Evolutionary conservation across 2,113 vertebrate species (phyloP).

Genomic region (Silurus asotus): DNA sequence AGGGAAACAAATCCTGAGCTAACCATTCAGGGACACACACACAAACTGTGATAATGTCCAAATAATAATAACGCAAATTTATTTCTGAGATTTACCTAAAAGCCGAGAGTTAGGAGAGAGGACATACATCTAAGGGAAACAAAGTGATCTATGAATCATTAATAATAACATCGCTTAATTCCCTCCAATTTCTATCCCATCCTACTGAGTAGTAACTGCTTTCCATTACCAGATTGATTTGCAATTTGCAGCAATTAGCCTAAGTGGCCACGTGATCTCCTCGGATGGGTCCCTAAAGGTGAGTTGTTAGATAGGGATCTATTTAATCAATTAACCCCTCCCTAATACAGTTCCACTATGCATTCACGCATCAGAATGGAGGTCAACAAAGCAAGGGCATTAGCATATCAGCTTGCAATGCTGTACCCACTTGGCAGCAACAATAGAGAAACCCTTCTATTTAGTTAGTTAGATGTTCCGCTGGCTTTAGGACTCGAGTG

Average conservation of each 20-base stretch:
- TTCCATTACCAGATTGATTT: conserved; percentile 25
- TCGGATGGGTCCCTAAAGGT: conserved; percentile 23
- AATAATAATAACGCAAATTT: background rate
- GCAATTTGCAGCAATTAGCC: conserved; percentile 31
- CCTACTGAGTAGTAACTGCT: background rate
- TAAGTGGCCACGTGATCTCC: conserved; percentile 6
- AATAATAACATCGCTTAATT: conserved; percentile 14
- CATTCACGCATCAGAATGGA: background rate
- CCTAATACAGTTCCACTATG: background rate
- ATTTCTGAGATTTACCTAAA: background rate
- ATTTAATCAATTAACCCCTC: conserved; percentile 16
- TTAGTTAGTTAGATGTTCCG: background rate
- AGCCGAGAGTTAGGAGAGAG: background rate
- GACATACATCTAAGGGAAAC: background rate
- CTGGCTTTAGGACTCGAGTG: background rate
- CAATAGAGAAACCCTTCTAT: background rate
- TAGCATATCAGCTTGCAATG: conserved; percentile 26
- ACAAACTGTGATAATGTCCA: conserved; percentile 20
- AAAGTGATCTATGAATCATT: background rate
- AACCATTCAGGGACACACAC: conserved; percentile 18
- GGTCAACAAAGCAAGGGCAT: background rate
- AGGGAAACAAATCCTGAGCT: conserved; percentile 26
- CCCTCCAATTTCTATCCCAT: conserved; percentile 1
- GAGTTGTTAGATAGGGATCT: conserved; percentile 20
- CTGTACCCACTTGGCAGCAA: background rate